phyloP scores from a whole-genome alignment of 2,888 invertebrate genomes.

The Zaprionus lineosus region DNA sequence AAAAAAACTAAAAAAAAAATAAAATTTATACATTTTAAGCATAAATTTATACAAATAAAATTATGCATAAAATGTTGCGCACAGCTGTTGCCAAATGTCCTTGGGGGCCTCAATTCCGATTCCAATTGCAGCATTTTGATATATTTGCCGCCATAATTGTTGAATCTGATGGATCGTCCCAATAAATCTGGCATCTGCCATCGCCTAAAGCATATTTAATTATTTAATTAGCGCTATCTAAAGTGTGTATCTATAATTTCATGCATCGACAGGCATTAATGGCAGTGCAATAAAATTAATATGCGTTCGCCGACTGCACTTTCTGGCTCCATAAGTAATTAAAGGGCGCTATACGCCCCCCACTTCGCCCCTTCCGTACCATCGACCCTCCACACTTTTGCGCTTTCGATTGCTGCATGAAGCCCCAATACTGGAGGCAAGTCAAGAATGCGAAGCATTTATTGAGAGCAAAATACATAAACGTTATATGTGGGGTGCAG shows the following conservation, averaged over 20 bases:
- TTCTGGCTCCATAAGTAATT: conserved; percentile 36
- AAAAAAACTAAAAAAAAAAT: conserved; percentile 5
- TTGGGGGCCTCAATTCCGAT: conserved; percentile 3
- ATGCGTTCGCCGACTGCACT: conserved; percentile 36
- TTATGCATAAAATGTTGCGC: conserved; percentile 8
- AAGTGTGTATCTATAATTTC: conserved; percentile 75
- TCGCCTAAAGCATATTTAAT: conserved; percentile 75
- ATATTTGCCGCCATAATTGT: conserved; percentile 60
- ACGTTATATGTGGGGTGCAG: too few relatives aligned
- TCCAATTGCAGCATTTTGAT: conserved; percentile 27
- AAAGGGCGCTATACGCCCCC: conserved; percentile 8
- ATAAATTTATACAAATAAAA: conserved; percentile 15
- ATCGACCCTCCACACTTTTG: too few relatives aligned
- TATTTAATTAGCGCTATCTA: conserved; percentile 79
- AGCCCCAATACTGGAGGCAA: background rate
- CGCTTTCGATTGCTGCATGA: background rate
- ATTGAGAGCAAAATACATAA: background rate
- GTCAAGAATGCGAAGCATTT: conserved; percentile 16
- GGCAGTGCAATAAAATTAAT: conserved; percentile 68
- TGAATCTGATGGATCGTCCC: conserved; percentile 57
- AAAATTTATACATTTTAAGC: conserved; percentile 7
- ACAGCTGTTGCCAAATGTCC: conserved; percentile 35
- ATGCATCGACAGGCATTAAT: conserved; percentile 74
- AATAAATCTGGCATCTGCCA: conserved; percentile 59
- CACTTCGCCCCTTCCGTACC: too few relatives aligned